Evolutionary conservation across 2,888 invertebrate species (phyloP).

Genomic region (Diploptera punctata): DNA sequence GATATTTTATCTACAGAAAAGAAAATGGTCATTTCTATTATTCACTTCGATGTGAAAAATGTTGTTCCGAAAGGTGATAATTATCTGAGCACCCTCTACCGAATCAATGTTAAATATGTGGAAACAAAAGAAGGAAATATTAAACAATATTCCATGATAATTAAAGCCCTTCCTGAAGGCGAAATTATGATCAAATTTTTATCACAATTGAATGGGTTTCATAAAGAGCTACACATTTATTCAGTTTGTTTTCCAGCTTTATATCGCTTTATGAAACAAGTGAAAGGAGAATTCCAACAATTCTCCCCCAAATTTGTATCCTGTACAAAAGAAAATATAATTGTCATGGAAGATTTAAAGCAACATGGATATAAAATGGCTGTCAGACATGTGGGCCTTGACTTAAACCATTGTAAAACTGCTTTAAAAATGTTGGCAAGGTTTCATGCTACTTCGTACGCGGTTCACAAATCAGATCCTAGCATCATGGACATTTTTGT

Average conservation of each 20-base stretch:
- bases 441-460: constrained; percentile 35
- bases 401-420: constrained; percentile 31
- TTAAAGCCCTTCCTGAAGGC: constrained; percentile 27
- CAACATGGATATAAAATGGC: constrained; percentile 27
- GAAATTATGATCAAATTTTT: constrained; percentile 16
- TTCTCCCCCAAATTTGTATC: constrained; percentile 4
- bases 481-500: background rate
- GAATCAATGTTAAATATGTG: too few species aligned
- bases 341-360: too few species aligned
- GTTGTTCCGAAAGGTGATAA: constrained; percentile 13
- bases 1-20: background rate
- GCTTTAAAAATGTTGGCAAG: constrained; percentile 29
- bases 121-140: too few species aligned
- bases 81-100: constrained; percentile 14
- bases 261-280: background rate
- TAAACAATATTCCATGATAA: constrained; percentile 15
- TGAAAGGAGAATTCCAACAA: background rate
- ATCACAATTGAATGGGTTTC: constrained; percentile 19
- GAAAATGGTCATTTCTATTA: background rate
- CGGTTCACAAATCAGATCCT: constrained; percentile 23
- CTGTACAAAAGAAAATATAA: constrained; percentile 36
- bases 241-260: constrained; percentile 11
- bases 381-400: constrained; percentile 25
- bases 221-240: constrained; percentile 34
- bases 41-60: background rate